Evolutionary conservation across 2,888 invertebrate genomes (phyloP), one percentile per base, ranked within the genome.

Genomic region (Synanthedon andrenaeformis): DNA sequence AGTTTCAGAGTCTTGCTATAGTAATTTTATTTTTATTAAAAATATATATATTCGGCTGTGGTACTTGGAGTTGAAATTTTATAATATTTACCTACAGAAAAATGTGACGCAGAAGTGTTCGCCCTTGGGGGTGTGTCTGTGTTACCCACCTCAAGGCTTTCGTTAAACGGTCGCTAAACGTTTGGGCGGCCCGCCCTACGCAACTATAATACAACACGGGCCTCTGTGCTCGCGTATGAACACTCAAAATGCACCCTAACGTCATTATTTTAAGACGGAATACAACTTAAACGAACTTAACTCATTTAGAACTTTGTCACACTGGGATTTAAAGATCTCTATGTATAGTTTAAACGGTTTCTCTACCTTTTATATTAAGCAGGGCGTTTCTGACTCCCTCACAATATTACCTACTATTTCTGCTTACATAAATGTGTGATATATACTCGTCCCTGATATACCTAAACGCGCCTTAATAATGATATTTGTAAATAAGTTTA

Each of bases 161-260:
- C 75, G 79, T 76, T 86, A 87, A 87, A 86, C 84, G 84, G 73
- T 80, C 78, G 80, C 79, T 86, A 87, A 87, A 86, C 86, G 87
- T 79, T 87, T 87, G 87, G 87, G 87, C 87, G 86, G 86, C 83
- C 86, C 86, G 87, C 87, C 87, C 86, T 84, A 77, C 76, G 64
- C 62, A 23, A 69, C 73, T 76, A 72, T 66, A 67, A 67, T 66
- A 58, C 65, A 70, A 78, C 71, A 70, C 35, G 10, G 35, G 35
- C 35, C 35, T 58, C 70, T 74, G 42, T 53, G 57, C 57, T 65
- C 63, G 58, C 63, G 66, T 17, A 12, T 55, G 54, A 53, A 55
- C 8, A 51, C 50, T 11, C 10, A 70, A 72, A 68, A 56, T 64
- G 59, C 60, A 67, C 76, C 64, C 61, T 82, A 72, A 52, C 0